Percentiles rank a stretch among this genome's conserved stretches.
Evolutionary conservation across 2,797 vertebrate genomes (phyloP).

Genomic region (Cyclura pinguis): DNA sequence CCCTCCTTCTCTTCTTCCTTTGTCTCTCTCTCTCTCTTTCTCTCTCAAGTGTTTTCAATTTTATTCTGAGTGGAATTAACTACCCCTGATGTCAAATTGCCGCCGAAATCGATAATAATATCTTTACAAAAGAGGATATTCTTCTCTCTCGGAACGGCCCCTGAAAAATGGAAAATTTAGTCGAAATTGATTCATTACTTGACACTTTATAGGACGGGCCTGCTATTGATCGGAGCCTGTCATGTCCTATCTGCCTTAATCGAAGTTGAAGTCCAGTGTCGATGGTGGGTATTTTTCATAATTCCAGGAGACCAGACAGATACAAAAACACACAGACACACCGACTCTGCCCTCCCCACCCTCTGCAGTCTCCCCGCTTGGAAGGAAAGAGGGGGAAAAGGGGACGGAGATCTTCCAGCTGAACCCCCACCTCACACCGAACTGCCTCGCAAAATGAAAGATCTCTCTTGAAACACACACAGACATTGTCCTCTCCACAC

Average conservation of each 20-base stretch:
- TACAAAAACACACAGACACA: constrained; percentile 75
- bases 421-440: constrained; percentile 34
- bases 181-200: constrained; percentile 99
- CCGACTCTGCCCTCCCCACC: constrained; percentile 55
- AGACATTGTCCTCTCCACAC: neutral
- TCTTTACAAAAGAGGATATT: constrained; percentile 99
- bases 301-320: constrained; percentile 91
- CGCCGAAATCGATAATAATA: constrained; percentile 99
- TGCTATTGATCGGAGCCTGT: constrained; percentile 99
- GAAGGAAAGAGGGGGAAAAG: constrained; percentile 21
- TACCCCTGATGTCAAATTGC: constrained; percentile 99
- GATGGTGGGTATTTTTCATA: constrained; percentile 99
- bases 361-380: constrained; percentile 61
- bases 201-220: constrained; percentile 99
- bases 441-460: neutral
- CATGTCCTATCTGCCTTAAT: constrained; percentile 99
- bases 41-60: constrained; percentile 99
- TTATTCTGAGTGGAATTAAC: constrained; percentile 99
- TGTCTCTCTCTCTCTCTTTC: constrained; percentile 90
- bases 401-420: constrained; percentile 52
- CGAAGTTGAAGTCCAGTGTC: constrained; percentile 99
- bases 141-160: constrained; percentile 98
- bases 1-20: constrained; percentile 70
- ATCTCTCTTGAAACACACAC: neutral
- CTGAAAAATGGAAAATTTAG: constrained; percentile 99